Evolutionary conservation across 2,797 vertebrate genomes (phyloP).

Genomic region (Ceryle rudis): DNA sequence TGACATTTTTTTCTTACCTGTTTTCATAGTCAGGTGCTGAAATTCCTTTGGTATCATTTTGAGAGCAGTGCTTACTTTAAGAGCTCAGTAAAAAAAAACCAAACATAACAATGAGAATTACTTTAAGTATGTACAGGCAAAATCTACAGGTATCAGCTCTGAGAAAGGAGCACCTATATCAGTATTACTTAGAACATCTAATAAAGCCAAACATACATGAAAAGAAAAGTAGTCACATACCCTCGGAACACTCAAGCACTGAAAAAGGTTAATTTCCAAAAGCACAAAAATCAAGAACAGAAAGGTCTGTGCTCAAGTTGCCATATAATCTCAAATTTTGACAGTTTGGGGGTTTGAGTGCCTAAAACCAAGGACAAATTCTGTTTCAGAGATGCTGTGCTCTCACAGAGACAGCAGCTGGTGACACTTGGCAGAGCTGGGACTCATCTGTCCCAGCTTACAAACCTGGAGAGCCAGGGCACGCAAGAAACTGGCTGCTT

Average conservation of each 20-base stretch:
- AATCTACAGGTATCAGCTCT: not conserved
- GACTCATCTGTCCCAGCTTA: not conserved
- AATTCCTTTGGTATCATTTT: slow-evolving; percentile 78
- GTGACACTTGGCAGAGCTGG: not conserved
- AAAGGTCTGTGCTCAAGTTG: not conserved
- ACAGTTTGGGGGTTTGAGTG: not conserved
- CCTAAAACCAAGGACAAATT: not conserved
- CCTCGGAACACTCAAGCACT: not conserved
- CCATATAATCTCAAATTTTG: not conserved
- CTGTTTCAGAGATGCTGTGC: not conserved
- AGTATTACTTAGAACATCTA: not conserved
- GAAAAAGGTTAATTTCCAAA: not conserved
- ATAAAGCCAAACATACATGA: not conserved
- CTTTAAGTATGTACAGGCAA: not conserved
- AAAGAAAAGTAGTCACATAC: not conserved
- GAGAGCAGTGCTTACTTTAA: slow-evolving; percentile 65
- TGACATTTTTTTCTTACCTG: slow-evolving; percentile 73
- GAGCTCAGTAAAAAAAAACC: slow-evolving; percentile 52
- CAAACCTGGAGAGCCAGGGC: not conserved
- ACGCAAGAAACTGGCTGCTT: not conserved
- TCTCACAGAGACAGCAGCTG: not conserved
- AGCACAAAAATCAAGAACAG: not conserved
- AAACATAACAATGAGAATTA: not conserved
- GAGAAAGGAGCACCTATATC: not conserved
- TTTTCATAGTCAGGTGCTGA: slow-evolving; percentile 74